Base-by-base conservation (phyloP, 2,797 vertebrate genomes). In the Discoglossus pictus region DNA sequence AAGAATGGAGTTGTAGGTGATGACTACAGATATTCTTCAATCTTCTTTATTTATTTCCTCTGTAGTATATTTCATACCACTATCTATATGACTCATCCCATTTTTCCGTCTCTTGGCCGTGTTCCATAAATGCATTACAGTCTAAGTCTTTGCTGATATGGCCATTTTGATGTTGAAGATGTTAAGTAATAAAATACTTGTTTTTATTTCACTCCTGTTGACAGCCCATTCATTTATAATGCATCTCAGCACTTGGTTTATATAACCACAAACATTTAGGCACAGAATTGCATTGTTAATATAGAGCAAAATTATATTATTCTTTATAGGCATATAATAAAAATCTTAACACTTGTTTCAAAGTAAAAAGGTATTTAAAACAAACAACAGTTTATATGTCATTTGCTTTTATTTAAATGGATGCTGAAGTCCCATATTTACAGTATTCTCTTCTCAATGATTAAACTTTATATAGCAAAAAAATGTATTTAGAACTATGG, bases 61-160 rank as follows among this genome's bases (percentile, higher is more conserved):
- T 9, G n/a, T 18, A 40, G 16, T 50, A 34, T 23, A 31, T 66
- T 42, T 59, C 50, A 21, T 50, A 7, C 20, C 38, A 20, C 18
- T 55, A 20, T 18, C 18, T 59, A 34, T 50, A 59, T 51, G 13
- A n/a, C 18, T 59, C 35, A 21, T 51, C 50, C 12, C 25, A 40
- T 20, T 23, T 15, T 43, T 58, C 9, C 11, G 12, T 16, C 16
- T 58, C 39, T 12, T 56, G 52, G 21, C 52, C 7, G 13, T 31
- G 24, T 51, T 67, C 31, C 44, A 67, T 59, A 42, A 67, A 59
- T 39, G 54, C 44, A 48, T 50, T 48, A 31, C 34, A 35, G 31
- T 11, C 16, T 44, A 47, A 10, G 13, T 17, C 35, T 64, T 64
- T 65, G 52, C 52, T 65, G 52, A 65, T 31, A 40, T 50, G 12